Evolutionary conservation across 2,113 vertebrate genomes (phyloP), one percentile per base, ranked within the genome.

Genomic region (Propithecus coquereli): DNA sequence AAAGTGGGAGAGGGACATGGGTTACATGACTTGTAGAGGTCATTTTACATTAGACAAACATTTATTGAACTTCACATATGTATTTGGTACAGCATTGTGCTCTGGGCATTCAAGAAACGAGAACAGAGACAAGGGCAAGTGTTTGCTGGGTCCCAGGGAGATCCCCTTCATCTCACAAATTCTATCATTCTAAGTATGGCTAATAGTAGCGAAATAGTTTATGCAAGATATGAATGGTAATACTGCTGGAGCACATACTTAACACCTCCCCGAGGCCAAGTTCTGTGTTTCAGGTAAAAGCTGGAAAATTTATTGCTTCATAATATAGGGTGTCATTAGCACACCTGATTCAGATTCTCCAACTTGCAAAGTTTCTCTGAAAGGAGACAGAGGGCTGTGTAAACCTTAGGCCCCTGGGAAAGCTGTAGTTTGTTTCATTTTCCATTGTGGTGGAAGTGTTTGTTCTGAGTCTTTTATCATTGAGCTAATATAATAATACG

Each of bases 321-420:
- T 91, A 76, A 20, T 83, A 52, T 66, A 16, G 23, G 16, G 3
- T 82, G 12, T 70, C 80, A 76, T 77, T 63, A 94, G 52, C 32
- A 32, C 13, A 74, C n/a, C 65, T 61, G 70, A 90, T 43, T 94
- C 68, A 43, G 34, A 93, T 87, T 96, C 94, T 93, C 66, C 57
- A 95, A n/a, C 20, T 61, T 70, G 11, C 27, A 57, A 13, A 37
- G 30, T 94, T 87, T 94, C 61, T 68, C 43, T 43, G 32, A 47
- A 47, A 37, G 47, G 8, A 94, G 3, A 30, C 14, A 6, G 68
- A 89, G 17, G 34, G 25, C 61, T n/a, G 13, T 66, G 10, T 57
- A 61, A 43, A 37, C 23, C 4, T 52, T 47, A 74, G 86, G n/a
- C 47, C 22, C 22, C 14, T 23, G n/a, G 54, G 12, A 91, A 89